A percentile compares a stretch with the other conserved stretches of the same genome.
These are phyloP conservation scores for Gambusia holbrooki DNA, from an alignment of 2,113 vertebrate genomes.

Conservation along the genomic window DNA sequence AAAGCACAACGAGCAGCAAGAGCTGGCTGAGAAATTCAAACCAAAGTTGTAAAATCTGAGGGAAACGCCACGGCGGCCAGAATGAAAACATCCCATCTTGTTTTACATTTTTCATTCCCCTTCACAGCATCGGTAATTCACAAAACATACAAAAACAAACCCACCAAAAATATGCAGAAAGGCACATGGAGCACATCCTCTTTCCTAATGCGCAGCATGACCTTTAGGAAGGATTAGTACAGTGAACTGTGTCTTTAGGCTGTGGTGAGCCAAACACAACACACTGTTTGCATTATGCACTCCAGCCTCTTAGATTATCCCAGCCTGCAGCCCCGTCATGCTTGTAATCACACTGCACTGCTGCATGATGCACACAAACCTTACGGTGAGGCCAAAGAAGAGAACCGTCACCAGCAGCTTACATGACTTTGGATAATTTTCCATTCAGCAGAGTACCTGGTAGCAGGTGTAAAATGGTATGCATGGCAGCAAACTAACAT, in stretches of 20 bases:
- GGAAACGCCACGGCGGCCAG: neutral
- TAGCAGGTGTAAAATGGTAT: neutral
- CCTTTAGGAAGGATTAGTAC: conserved; percentile 68
- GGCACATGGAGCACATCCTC: neutral
- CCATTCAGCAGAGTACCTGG: neutral
- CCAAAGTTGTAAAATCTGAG: neutral
- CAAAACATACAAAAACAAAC: conserved; percentile 15
- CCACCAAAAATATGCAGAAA: conserved; percentile 10
- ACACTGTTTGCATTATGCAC: conserved; percentile 57
- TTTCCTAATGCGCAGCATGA: conserved; percentile 44
- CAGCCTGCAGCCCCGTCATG: conserved; percentile 13
- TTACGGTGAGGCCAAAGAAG: conserved; percentile 15
- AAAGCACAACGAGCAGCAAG: neutral
- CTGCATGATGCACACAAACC: conserved; percentile 24
- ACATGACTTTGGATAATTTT: neutral
- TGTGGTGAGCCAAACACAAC: conserved; percentile 47
- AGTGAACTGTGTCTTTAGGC: conserved; percentile 62
- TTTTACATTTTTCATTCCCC: neutral
- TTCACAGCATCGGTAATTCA: neutral
- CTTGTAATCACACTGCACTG: conserved; percentile 21
- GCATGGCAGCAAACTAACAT: no score
- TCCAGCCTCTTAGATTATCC: conserved; percentile 35
- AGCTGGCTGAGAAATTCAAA: conserved; percentile 11
- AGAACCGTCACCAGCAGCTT: neutral
- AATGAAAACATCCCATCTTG: neutral